Conservation (phyloP, 2,888 invertebrate genomes). For the Mechanitis mazaeus region DNA sequence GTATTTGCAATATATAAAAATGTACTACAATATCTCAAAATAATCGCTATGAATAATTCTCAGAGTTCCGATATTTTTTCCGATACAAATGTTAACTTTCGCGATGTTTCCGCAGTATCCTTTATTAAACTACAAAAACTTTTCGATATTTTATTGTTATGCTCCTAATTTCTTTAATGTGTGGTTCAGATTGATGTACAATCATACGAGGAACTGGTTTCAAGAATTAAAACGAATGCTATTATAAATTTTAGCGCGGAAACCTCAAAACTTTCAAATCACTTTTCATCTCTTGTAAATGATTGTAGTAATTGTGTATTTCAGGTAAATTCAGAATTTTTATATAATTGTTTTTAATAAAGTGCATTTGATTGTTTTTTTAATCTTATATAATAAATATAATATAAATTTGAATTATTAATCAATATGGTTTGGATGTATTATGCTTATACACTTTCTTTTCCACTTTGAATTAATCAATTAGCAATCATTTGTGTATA, state of each 20-base stretch:
- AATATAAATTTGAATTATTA: no score
- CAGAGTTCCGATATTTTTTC: constrained; percentile 52
- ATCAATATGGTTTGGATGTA: no score
- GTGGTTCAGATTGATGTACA: constrained; percentile 41
- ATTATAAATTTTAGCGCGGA: constrained; percentile 26
- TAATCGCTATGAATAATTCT: constrained; percentile 48
- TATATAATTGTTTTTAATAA: neutral
- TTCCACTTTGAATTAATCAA: no score
- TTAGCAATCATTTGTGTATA: no score
- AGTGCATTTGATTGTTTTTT: neutral
- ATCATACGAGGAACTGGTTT: constrained; percentile 42
- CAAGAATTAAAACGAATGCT: constrained; percentile 43
- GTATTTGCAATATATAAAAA: no score
- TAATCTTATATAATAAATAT: no score
- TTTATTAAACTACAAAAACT: constrained; percentile 14
- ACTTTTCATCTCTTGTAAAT: constrained; percentile 42
- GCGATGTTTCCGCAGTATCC: constrained; percentile 45
- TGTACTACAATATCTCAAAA: neutral
- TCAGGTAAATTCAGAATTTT: constrained; percentile 40
- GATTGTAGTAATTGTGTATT: constrained; percentile 49
- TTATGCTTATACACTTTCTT: no score
- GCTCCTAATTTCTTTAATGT: constrained; percentile 16
- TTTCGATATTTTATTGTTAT: neutral
- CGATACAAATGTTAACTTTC: constrained; percentile 35
- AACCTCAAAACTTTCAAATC: constrained; percentile 34